Base-by-base conservation (phyloP, 2,797 vertebrate genomes). In the Pempheris klunzingeri region DNA sequence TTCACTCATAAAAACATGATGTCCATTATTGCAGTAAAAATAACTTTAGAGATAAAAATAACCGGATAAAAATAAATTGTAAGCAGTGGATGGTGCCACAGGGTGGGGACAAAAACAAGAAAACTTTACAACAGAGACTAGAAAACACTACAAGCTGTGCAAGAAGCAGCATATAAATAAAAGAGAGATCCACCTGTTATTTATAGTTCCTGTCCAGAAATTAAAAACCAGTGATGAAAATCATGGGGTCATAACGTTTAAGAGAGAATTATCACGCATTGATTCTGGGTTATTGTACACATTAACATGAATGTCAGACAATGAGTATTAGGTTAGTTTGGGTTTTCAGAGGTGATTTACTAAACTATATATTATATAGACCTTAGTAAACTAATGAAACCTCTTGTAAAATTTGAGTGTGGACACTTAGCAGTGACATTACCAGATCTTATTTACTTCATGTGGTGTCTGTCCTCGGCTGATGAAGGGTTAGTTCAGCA, bases 21-120 rank as follows among this genome's bases (percentile, higher is more conserved):
- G 20, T 50, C 6, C 12, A 72, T 7, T 3, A 24, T 13, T 22
- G 15, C 3, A 34, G 2, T 41, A 39, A 32, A 70, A 65, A 22
- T 28, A 11, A 6, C n/a, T 43, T 18, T 24, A 62, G 26, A 43
- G 9, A 52, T 41, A 62, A 39, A 2, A 6, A n/a, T 18, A 26
- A 47, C 6, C 49, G 30, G 26, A 53, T 65, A 20, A 52, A 76
- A 72, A 63, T 14, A 59, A 53, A 64, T 1, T 59, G 72, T 24
- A 61, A 7, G 9, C 7, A 15, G 3, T 2, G 38, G 4, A 38
- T 65, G 12, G 13, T 32, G 44, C 79, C 84, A 89, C 84, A 70
- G n/a, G 81, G 68, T 57, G 85, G 88, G 6, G 86, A 80, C 80
- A 89, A 81, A 88, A 36, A 18, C 6, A 69, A 78, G 39, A n/a